phyloP scores from a whole-genome alignment of 2,797 vertebrate genomes.

The Phoebastria nigripes region DNA sequence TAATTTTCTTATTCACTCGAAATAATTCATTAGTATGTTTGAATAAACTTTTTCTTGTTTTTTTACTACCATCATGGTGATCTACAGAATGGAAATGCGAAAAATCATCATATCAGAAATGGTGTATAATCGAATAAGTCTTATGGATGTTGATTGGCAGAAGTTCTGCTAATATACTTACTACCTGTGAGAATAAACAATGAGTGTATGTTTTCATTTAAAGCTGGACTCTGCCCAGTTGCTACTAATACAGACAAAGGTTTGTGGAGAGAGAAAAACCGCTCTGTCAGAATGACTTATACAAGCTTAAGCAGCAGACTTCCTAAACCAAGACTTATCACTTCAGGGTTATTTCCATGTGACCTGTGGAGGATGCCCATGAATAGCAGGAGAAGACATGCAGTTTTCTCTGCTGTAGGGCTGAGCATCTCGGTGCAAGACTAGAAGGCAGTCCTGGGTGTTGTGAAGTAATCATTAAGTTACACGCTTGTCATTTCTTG shows the following conservation, averaged over 20 bases:
- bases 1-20: conserved; percentile 20
- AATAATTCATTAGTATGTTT: conserved; percentile 9
- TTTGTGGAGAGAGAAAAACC: conserved; percentile 38
- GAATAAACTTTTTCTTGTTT: neutral
- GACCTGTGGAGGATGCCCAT: conserved; percentile 78
- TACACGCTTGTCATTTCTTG: conserved; percentile 86
- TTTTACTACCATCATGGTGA: neutral
- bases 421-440: conserved; percentile 63
- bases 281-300: conserved; percentile 74
- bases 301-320: conserved; percentile 76
- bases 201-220: conserved; percentile 56
- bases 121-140: neutral
- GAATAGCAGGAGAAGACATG: conserved; percentile 76
- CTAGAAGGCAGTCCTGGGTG: conserved; percentile 72
- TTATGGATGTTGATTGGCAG: conserved; percentile 30
- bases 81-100: neutral
- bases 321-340: conserved; percentile 80
- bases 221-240: conserved; percentile 55
- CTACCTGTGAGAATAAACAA: conserved; percentile 49
- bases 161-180: neutral
- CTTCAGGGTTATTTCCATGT: conserved; percentile 82
- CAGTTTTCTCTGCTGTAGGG: conserved; percentile 78
- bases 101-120: neutral
- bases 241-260: conserved; percentile 48
- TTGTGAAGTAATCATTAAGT: conserved; percentile 84